A percentile compares a stretch with the other conserved stretches of the same genome.
Evolutionary conservation across 2,113 vertebrate genomes (phyloP).

Genomic region (Tupaia tana): DNA sequence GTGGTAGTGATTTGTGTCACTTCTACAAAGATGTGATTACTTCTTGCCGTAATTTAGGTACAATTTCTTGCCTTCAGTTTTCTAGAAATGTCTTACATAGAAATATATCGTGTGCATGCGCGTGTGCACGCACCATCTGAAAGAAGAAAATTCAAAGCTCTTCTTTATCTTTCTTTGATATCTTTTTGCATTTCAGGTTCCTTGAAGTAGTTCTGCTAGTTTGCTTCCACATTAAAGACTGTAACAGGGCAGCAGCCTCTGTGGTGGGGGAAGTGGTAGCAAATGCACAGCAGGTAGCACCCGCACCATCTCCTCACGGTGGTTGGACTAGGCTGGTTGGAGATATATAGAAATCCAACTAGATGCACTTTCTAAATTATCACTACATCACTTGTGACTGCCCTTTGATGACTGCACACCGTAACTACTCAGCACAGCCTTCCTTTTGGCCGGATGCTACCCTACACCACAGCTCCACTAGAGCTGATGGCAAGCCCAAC

Average conservation of each 20-base stretch:
- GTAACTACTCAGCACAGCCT: neutral
- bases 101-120: neutral
- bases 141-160: slow-evolving; percentile 1
- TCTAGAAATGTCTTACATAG: slow-evolving; percentile 5
- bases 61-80: neutral
- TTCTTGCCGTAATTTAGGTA: neutral
- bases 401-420: neutral
- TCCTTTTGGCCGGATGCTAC: neutral
- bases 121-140: neutral
- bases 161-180: neutral
- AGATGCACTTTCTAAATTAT: neutral
- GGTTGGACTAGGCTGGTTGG: neutral
- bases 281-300: too few species aligned
- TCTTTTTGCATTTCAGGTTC: neutral
- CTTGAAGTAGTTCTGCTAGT: neutral
- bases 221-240: slow-evolving; percentile 33
- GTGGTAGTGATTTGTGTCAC: neutral
- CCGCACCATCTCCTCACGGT: neutral
- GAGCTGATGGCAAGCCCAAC: neutral
- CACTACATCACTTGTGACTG: neutral
- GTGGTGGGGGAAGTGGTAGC: neutral
- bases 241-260: neutral
- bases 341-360: neutral
- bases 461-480: neutral
- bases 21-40: slow-evolving; percentile 11